Evolutionary conservation across 1,140 invertebrate species (phyloP).

Genomic region (Brevipalpus yothersi): DNA sequence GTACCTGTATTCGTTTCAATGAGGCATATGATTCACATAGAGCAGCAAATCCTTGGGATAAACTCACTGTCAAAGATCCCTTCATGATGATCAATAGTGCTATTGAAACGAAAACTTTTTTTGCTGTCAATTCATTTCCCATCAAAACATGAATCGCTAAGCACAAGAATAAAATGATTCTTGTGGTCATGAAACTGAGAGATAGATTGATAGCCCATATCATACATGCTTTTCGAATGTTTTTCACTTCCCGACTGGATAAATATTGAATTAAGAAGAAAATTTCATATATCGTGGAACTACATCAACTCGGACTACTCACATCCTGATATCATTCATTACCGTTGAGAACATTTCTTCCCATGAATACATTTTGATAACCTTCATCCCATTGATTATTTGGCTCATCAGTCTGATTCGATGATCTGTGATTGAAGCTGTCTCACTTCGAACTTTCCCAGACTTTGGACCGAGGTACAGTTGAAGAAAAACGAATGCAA

Average conservation of each 20-base stretch:
- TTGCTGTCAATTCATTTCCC: neutral
- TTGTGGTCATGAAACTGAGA: neutral
- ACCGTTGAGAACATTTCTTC: slow-evolving; percentile 45
- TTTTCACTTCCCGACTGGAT: neutral
- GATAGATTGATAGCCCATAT: neutral
- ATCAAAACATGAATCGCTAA: neutral
- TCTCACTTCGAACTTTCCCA: slow-evolving; percentile 16
- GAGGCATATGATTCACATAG: neutral
- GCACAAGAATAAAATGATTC: neutral
- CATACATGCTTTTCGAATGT: neutral
- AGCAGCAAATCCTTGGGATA: neutral
- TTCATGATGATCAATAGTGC: neutral
- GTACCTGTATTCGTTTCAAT: neutral
- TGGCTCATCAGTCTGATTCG: slow-evolving; percentile 65
- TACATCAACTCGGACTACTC: slow-evolving; percentile 22
- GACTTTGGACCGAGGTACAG: too few relatives aligned
- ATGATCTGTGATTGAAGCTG: slow-evolving; percentile 48
- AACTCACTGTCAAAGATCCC: neutral
- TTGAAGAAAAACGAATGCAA: too few relatives aligned
- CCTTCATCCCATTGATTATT: slow-evolving; percentile 63
- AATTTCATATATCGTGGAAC: slow-evolving; percentile 41
- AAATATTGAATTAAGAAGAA: too few relatives aligned
- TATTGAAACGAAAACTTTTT: neutral
- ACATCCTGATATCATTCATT: slow-evolving; percentile 27
- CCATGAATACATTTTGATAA: slow-evolving; percentile 56